These are phyloP conservation scores for Myotis brandtii DNA, from an alignment of 2,113 vertebrate species.

Conservation along the genomic window DNA sequence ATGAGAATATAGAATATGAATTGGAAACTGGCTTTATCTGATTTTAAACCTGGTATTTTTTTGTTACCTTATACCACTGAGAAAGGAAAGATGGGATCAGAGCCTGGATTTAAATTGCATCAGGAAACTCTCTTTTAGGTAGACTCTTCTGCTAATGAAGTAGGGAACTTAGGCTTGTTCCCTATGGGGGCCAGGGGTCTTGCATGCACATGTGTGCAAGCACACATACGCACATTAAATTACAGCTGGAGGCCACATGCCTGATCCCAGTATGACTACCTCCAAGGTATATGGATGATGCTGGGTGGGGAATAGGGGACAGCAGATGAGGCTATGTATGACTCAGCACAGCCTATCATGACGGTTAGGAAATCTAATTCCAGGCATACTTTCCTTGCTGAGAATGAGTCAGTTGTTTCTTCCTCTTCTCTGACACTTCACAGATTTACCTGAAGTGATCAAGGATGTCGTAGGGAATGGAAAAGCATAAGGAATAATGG, in stretches of 20 bases:
- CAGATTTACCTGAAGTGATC: not conserved
- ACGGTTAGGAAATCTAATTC: not conserved
- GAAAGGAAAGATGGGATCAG: not conserved
- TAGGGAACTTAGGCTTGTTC: not conserved
- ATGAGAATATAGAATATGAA: not conserved
- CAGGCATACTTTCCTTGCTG: not conserved
- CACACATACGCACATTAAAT: not conserved
- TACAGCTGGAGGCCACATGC: not conserved
- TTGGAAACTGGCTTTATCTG: not conserved
- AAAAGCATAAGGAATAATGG: not conserved
- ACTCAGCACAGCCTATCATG: not conserved
- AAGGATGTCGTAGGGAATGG: not conserved
- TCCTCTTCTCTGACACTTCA: not conserved
- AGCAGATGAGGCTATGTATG: not conserved
- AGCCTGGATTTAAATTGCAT: not conserved
- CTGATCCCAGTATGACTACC: not conserved
- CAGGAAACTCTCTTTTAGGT: not conserved
- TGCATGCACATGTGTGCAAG: no score
- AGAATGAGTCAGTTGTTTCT: slow-evolving; percentile 14
- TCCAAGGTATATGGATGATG: not conserved
- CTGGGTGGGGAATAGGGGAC: not conserved
- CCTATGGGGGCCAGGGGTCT: not conserved
- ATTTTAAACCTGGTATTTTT: not conserved
- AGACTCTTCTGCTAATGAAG: not conserved
- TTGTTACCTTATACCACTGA: not conserved